Conservation (phyloP, 2,797 vertebrate genomes). For the Paramormyrops hopkinsi region DNA sequence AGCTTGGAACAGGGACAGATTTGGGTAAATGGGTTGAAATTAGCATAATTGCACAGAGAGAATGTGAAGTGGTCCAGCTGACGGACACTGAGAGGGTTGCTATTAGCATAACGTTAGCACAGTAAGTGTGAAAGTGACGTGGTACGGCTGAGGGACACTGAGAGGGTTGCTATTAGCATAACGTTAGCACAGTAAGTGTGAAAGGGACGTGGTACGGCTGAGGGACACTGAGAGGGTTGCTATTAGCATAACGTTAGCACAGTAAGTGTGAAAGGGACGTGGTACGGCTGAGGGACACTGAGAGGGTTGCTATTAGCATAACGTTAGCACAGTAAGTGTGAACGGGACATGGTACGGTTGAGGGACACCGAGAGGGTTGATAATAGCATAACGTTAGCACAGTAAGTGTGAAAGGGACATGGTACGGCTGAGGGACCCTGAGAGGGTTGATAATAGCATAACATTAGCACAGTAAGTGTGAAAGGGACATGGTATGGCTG, state of each 20-base stretch:
- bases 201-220: background rate
- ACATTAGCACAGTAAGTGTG: background rate
- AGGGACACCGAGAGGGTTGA: background rate
- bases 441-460: background rate
- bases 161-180: background rate
- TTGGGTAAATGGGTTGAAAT: background rate
- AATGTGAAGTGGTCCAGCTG: background rate
- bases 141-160: background rate
- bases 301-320: background rate
- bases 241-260: background rate
- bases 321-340: background rate
- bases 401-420: background rate
- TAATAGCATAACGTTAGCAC: background rate
- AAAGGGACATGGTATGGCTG: background rate
- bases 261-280: background rate
- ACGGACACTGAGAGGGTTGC: background rate
- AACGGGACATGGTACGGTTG: background rate
- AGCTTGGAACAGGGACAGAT: background rate
- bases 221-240: background rate
- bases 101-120: background rate
- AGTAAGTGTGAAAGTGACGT: background rate
- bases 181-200: background rate
- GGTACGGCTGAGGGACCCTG: background rate
- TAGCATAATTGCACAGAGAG: background rate
- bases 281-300: background rate